These are phyloP conservation scores for Brachycybe producta DNA, from an alignment of 2,888 invertebrate species.

Conservation along the genomic window DNA sequence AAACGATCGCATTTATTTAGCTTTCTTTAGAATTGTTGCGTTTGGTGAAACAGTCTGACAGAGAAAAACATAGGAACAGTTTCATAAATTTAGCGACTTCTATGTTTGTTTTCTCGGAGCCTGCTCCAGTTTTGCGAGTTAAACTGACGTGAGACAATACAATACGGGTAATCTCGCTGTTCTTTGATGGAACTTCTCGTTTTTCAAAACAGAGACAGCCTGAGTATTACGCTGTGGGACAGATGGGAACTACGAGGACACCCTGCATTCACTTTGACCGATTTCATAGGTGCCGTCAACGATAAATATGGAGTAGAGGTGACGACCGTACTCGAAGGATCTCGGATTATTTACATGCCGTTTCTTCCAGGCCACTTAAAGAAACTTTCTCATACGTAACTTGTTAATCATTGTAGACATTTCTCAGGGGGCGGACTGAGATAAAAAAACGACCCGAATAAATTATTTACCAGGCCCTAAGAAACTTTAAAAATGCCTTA, in stretches of 20 bases:
- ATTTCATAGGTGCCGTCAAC: slow-evolving; percentile 29
- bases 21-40: slow-evolving; percentile 8
- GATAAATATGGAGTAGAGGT: slow-evolving; percentile 19
- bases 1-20: background rate
- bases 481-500: no score
- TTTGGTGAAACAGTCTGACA: background rate
- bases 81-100: slow-evolving; percentile 35
- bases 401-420: no score
- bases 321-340: slow-evolving; percentile 31
- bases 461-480: background rate
- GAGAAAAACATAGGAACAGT: slow-evolving; percentile 26
- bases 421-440: slow-evolving; percentile 30
- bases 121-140: background rate
- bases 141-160: background rate
- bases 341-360: slow-evolving; percentile 33
- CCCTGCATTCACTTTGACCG: slow-evolving; percentile 29
- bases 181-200: background rate
- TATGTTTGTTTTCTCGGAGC: slow-evolving; percentile 14
- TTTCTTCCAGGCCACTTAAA: slow-evolving; percentile 33
- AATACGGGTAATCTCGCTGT: background rate
- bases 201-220: slow-evolving; percentile 18
- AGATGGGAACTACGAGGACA: slow-evolving; percentile 32
- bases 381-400: no score
- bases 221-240: slow-evolving; percentile 33
- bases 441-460: background rate